phyloP scores from a whole-genome alignment of 2,888 invertebrate species.

The Malthinus seriepunctatus region DNA sequence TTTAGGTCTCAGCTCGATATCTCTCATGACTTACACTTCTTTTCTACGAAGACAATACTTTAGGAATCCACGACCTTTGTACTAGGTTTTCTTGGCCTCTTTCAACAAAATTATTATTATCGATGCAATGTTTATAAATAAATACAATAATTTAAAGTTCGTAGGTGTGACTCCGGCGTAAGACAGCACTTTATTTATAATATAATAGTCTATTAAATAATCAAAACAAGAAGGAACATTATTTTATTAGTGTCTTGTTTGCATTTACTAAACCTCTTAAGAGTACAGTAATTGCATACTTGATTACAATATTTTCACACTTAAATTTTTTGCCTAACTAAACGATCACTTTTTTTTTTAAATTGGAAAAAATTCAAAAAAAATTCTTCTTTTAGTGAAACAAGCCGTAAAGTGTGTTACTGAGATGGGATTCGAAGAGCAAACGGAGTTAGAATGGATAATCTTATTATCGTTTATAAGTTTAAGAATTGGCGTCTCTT shows the following conservation, averaged over 20 bases:
- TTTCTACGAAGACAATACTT: no score
- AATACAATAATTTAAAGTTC: slow-evolving; percentile 15
- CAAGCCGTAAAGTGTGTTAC: no score
- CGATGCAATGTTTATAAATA: slow-evolving; percentile 14
- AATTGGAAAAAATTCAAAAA: no score
- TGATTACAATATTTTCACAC: neutral
- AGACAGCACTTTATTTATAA: slow-evolving; percentile 21
- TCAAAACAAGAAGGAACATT: slow-evolving; percentile 23
- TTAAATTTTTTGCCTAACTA: no score
- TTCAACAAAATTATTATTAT: no score
- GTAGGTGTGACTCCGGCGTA: slow-evolving; percentile 22
- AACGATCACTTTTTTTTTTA: no score
- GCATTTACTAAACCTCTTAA: slow-evolving; percentile 25
- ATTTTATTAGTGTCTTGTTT: slow-evolving; percentile 27
- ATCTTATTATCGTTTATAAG: neutral
- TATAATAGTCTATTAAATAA: slow-evolving; percentile 23
- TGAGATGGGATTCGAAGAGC: neutral
- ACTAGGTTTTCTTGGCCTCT: no score
- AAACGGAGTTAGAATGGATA: neutral
- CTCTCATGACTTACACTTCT: no score
- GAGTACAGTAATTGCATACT: slow-evolving; percentile 11
- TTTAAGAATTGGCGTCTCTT: slow-evolving; percentile 13
- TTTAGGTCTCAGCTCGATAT: no score
- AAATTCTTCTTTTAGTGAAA: no score
- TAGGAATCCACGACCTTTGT: no score